Evolutionary conservation across 2,797 vertebrate genomes (phyloP).

Genomic region (Phrynocephalus forsythii): DNA sequence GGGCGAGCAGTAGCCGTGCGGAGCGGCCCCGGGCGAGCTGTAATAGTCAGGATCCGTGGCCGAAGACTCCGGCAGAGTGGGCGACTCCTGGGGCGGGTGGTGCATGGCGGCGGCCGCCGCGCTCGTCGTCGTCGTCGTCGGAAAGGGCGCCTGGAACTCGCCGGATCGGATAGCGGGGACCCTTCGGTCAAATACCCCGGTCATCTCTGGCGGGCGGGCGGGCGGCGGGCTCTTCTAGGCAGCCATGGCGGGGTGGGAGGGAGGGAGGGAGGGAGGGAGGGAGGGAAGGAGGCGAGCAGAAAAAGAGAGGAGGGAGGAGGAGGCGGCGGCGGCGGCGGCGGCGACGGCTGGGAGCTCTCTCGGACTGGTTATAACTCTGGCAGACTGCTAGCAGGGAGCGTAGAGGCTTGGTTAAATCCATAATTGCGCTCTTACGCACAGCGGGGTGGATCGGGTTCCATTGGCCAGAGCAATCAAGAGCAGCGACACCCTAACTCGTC

Average conservation of each 20-base stretch:
- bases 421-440: slow-evolving; percentile 99
- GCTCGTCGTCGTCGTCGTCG: slow-evolving; percentile 83
- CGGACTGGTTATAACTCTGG: slow-evolving; percentile 82
- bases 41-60: slow-evolving; percentile 99
- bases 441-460: slow-evolving; percentile 98
- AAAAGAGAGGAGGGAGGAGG: slow-evolving; percentile 40
- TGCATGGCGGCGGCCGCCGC: slow-evolving; percentile 94
- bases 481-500: slow-evolving; percentile 94
- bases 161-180: slow-evolving; percentile 90
- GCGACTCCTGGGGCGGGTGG: slow-evolving; percentile 98
- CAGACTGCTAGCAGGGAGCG: slow-evolving; percentile 91
- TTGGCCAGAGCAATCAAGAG: slow-evolving; percentile 93
- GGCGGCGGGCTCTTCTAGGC: slow-evolving; percentile 38
- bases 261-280: slow-evolving; percentile 32
- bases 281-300: not conserved
- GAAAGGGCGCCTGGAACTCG: slow-evolving; percentile 94
- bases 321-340: slow-evolving; percentile 53
- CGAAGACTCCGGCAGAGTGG: slow-evolving; percentile 96
- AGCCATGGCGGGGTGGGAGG: slow-evolving; percentile 61
- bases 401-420: slow-evolving; percentile 99
- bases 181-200: slow-evolving; percentile 97
- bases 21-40: slow-evolving; percentile 87
- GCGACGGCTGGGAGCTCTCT: slow-evolving; percentile 56
- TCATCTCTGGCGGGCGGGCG: slow-evolving; percentile 80
- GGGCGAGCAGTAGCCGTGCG: slow-evolving; percentile 95